Percentiles rank a stretch among this genome's conserved stretches.
Conservation (phyloP, 2,113 vertebrate genomes). For the Corythornis madagascariensis region DNA sequence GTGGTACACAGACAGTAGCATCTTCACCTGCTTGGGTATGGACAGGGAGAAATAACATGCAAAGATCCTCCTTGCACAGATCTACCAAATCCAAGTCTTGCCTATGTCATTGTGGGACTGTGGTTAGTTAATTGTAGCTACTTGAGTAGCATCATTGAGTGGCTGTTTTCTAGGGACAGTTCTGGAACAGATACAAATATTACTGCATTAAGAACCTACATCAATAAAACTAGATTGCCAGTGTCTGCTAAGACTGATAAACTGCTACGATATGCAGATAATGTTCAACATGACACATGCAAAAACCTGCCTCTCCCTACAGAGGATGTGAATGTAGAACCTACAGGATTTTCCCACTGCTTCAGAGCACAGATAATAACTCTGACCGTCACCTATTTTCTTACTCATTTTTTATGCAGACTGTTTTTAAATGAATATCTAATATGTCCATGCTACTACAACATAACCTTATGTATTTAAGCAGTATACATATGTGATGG, state of each 20-base stretch:
- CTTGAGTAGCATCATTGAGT: neutral
- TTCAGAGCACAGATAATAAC: neutral
- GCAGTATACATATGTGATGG: neutral
- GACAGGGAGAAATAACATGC: neutral
- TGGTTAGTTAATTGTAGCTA: neutral
- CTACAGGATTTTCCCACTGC: neutral
- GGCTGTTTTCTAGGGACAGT: neutral
- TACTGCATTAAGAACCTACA: neutral
- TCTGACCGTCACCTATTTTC: neutral
- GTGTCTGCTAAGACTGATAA: neutral
- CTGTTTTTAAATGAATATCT: neutral
- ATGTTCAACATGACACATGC: neutral
- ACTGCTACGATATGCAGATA: neutral
- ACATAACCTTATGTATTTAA: neutral
- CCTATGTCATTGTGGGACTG: neutral
- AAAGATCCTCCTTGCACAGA: neutral
- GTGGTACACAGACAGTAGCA: fast-evolving
- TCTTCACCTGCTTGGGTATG: neutral
- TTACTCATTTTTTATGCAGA: neutral
- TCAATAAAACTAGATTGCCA: neutral
- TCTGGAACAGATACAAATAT: neutral
- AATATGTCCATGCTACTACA: neutral
- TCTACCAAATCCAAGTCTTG: neutral
- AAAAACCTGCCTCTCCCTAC: neutral
- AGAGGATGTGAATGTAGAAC: neutral